These are phyloP conservation scores for Buphagus erythrorhynchus DNA, from an alignment of 2,797 vertebrate genomes.

Conservation along the genomic window DNA sequence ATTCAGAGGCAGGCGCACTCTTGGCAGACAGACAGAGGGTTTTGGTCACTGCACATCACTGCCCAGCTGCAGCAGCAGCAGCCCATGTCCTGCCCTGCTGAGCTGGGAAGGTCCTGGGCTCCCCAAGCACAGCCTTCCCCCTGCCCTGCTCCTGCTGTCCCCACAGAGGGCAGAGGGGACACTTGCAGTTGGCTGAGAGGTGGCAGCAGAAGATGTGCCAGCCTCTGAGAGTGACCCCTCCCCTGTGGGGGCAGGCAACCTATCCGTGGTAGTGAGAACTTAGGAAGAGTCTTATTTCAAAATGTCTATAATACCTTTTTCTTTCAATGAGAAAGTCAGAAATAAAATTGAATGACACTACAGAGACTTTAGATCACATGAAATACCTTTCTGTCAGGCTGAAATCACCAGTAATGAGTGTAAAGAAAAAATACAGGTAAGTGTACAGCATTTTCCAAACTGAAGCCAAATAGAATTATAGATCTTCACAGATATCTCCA, in stretches of 20 bases:
- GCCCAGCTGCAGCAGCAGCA: background rate
- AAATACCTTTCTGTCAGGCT: background rate
- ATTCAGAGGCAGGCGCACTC: background rate
- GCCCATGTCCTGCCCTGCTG: background rate
- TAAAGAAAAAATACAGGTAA: background rate
- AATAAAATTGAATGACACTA: background rate
- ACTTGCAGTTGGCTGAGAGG: accelerated
- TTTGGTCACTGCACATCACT: background rate
- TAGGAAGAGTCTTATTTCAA: background rate
- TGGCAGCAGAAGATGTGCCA: accelerated
- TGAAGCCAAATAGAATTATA: background rate
- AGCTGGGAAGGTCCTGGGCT: background rate
- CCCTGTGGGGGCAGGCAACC: background rate
- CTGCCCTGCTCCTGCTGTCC: background rate
- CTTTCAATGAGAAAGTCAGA: background rate
- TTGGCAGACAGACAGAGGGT: background rate
- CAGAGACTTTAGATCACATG: background rate
- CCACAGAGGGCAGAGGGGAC: background rate
- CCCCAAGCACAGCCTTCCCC: background rate
- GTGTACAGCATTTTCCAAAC: background rate
- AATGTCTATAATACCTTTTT: background rate
- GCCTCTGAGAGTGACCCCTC: background rate
- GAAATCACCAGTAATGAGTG: background rate
- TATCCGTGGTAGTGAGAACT: background rate
- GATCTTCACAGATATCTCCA: background rate